A percentile compares a stretch with the other conserved stretches of the same genome.
Evolutionary conservation across 37 sponge, comb jelly and placozoan genomes (phyloP).

Genomic region (Theonella swinhoei): DNA sequence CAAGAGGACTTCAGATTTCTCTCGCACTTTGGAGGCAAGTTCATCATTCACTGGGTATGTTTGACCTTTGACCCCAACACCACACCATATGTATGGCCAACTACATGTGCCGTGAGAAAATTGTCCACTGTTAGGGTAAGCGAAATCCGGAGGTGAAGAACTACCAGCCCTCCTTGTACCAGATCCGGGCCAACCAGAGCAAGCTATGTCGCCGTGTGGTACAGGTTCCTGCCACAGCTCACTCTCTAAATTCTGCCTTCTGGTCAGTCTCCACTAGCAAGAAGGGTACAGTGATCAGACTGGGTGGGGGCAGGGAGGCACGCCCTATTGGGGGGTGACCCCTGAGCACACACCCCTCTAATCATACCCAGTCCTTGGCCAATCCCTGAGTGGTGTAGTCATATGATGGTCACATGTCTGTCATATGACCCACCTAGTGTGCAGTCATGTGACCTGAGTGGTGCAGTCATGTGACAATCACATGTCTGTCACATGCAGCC

Average conservation of each 20-base stretch:
- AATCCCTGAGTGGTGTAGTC: too few relatives aligned
- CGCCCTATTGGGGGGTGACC: too few relatives aligned
- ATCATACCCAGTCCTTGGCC: too few relatives aligned
- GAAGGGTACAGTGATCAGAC: neutral
- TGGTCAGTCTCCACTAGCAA: conserved; percentile 51
- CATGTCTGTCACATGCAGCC: conserved; percentile 43
- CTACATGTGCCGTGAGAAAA: too few relatives aligned
- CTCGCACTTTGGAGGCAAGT: conserved; percentile 91
- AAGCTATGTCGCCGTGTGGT: conserved; percentile 79
- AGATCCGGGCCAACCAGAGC: conserved; percentile 82
- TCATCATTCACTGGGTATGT: conserved; percentile 91
- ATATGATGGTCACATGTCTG: neutral
- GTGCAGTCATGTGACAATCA: neutral
- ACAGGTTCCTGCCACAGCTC: conserved; percentile 73
- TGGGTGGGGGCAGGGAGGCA: too few relatives aligned
- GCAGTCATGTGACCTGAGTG: neutral
- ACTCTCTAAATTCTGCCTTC: conserved; percentile 81
- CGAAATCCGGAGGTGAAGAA: conserved; percentile 19
- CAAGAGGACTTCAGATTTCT: conserved; percentile 90
- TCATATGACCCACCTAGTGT: neutral
- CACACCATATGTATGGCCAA: too few relatives aligned
- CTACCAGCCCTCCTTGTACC: conserved; percentile 70
- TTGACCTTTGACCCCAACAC: too few relatives aligned
- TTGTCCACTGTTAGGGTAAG: conserved; percentile 60
- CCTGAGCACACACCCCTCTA: too few relatives aligned